phyloP scores from a whole-genome alignment of 2,113 vertebrate species.

The Dasyurus viverrinus region DNA sequence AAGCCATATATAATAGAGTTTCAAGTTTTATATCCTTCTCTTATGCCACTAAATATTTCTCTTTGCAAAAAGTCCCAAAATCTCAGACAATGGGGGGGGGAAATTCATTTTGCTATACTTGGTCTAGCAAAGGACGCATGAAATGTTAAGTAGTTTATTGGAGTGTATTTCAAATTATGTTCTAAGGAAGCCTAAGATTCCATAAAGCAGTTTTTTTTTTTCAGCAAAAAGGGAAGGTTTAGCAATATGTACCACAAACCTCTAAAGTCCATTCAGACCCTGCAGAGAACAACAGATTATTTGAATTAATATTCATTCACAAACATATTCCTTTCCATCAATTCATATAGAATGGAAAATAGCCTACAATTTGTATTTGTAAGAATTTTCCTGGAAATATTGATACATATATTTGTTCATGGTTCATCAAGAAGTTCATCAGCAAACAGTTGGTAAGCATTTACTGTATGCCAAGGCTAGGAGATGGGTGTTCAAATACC shows the following conservation, averaged over 20 bases:
- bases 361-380: not conserved
- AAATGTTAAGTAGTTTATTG: not conserved
- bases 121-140: not conserved
- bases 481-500: too few species aligned
- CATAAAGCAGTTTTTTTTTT: not conserved
- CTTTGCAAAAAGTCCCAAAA: too few species aligned
- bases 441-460: too few species aligned
- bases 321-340: not conserved
- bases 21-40: not conserved
- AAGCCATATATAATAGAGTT: not conserved
- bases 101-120: not conserved
- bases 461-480: too few species aligned
- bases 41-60: too few species aligned
- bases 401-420: too few species aligned
- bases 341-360: not conserved
- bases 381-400: not conserved
- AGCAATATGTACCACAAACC: not conserved
- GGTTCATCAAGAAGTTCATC: too few species aligned
- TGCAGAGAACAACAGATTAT: not conserved
- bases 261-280: not conserved
- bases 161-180: not conserved
- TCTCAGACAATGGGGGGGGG: too few species aligned
- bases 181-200: not conserved
- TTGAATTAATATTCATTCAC: not conserved
- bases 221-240: not conserved